Evolutionary conservation across 2,797 vertebrate genomes (phyloP).

Genomic region (Liasis olivaceus): DNA sequence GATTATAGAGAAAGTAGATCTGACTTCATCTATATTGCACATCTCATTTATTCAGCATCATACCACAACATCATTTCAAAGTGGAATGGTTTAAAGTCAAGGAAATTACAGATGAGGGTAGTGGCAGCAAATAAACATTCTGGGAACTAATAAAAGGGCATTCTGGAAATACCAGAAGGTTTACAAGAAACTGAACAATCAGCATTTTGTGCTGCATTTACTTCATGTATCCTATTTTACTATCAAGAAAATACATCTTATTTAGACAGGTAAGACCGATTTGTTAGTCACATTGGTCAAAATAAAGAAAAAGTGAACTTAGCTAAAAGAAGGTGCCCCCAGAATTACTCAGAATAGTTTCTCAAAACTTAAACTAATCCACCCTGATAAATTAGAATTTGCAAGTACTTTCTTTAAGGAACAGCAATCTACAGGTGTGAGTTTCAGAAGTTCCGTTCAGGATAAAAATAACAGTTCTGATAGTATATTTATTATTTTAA

Average conservation of each 20-base stretch:
- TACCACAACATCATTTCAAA: neutral
- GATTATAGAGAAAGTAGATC: neutral
- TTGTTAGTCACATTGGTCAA: neutral
- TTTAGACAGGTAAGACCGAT: neutral
- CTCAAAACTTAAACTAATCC: neutral
- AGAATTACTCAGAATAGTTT: neutral
- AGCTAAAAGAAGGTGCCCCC: neutral
- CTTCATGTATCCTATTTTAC: neutral
- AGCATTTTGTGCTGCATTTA: neutral
- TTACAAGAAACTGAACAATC: neutral
- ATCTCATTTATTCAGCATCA: neutral
- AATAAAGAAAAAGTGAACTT: neutral
- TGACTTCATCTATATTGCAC: neutral
- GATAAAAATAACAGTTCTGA: neutral
- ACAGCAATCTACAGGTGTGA: neutral
- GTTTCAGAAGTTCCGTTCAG: neutral
- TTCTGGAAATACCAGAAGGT: neutral
- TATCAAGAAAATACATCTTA: neutral
- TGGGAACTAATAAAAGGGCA: neutral
- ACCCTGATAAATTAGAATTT: neutral
- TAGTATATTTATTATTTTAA: neutral
- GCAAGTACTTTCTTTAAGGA: too few species aligned
- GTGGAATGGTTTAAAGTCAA: neutral
- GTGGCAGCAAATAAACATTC: neutral
- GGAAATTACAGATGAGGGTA: neutral